phyloP scores from a whole-genome alignment of 2,797 vertebrate species.

The Falco berigora region DNA sequence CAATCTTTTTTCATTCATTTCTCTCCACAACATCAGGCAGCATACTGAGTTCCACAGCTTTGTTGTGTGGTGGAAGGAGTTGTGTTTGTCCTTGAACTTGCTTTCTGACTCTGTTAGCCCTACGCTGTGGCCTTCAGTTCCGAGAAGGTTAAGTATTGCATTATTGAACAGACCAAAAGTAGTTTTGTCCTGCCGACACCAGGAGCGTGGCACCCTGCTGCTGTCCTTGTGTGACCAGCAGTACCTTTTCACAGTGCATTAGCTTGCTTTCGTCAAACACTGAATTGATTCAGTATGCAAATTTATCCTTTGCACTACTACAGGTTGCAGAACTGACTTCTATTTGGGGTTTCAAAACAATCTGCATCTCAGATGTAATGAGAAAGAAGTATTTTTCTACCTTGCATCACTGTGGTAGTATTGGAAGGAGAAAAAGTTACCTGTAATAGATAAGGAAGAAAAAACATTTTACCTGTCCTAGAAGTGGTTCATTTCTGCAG shows the following conservation, averaged over 20 bases:
- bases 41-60: not conserved
- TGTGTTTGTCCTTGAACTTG: not conserved
- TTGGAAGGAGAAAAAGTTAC: not conserved
- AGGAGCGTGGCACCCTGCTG: not conserved
- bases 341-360: not conserved
- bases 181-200: not conserved
- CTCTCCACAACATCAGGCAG: not conserved
- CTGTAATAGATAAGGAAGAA: not conserved
- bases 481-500: not conserved
- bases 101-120: not conserved
- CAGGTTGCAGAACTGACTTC: not conserved
- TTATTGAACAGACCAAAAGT: not conserved
- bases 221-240: not conserved
- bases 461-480: not conserved
- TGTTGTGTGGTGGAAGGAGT: not conserved
- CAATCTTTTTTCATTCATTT: not conserved
- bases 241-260: not conserved
- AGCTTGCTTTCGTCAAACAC: not conserved
- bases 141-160: not conserved
- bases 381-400: not conserved
- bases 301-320: not conserved
- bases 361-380: not conserved
- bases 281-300: fast-evolving
- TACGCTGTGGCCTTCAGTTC: fast-evolving
- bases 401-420: not conserved